Conservation (phyloP, 1,140 invertebrate species). For the Drosophila santomea region DNA sequence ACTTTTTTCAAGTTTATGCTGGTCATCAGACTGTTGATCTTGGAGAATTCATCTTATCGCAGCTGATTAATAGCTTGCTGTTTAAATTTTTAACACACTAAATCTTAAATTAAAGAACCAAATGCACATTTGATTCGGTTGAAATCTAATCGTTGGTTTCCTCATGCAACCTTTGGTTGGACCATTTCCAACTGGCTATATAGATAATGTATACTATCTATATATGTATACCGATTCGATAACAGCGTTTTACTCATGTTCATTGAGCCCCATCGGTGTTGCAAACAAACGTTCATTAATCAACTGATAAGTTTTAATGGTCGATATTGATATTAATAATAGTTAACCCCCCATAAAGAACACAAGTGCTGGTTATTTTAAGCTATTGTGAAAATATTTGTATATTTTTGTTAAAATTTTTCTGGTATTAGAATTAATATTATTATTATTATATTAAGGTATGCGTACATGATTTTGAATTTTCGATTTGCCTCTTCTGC, state of each 20-base stretch:
- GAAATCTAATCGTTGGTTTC: constrained; percentile 26
- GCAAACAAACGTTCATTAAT: background rate
- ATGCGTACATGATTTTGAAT: constrained; percentile 59
- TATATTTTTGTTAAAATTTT: constrained; percentile 77
- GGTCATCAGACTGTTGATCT: background rate
- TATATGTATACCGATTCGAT: constrained; percentile 5
- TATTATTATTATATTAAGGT: constrained; percentile 58
- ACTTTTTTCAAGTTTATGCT: background rate
- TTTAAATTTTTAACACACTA: background rate
- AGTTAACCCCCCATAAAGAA: background rate
- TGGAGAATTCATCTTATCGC: background rate
- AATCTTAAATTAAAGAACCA: constrained; percentile 2
- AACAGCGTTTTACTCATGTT: background rate
- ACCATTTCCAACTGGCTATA: background rate
- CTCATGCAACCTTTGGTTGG: constrained; percentile 10
- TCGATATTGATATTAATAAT: background rate
- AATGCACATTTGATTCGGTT: background rate
- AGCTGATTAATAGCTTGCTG: constrained; percentile 28
- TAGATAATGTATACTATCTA: constrained; percentile 16
- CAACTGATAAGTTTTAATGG: constrained; percentile 9
- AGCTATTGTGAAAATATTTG: constrained; percentile 82
- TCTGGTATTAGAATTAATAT: constrained; percentile 45
- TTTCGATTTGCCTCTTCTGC: constrained; percentile 41
- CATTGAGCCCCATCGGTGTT: background rate
- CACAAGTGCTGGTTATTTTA: constrained; percentile 29